These are phyloP conservation scores for Chymomyza procnemis DNA, from an alignment of 2,888 invertebrate species.

Conservation along the genomic window DNA sequence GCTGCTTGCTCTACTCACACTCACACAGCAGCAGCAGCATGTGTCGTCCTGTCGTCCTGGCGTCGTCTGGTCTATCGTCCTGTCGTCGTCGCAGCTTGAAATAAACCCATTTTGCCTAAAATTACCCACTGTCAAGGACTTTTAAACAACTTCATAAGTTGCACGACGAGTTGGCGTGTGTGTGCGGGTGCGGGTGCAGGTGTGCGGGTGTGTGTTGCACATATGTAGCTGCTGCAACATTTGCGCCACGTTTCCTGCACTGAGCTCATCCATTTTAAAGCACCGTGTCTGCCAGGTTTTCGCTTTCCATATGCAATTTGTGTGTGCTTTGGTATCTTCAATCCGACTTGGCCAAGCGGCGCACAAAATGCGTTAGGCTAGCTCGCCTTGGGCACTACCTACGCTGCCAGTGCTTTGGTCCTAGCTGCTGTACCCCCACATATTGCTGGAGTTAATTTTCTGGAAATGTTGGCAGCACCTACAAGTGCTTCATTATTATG, in stretches of 20 bases:
- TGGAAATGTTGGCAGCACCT: constrained; percentile 24
- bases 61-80: no score
- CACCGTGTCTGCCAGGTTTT: background rate
- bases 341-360: background rate
- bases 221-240: background rate
- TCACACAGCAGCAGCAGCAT: no score
- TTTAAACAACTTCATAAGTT: constrained; percentile 57
- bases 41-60: background rate
- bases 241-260: background rate
- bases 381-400: no score
- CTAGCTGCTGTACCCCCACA: background rate
- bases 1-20: background rate
- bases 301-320: background rate
- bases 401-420: background rate
- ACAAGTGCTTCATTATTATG: background rate
- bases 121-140: constrained; percentile 63
- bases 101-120: constrained; percentile 49
- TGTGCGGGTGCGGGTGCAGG: constrained; percentile 14
- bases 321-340: background rate
- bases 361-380: no score
- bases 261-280: constrained; percentile 1
- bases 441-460: constrained; percentile 24
- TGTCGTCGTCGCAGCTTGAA: constrained; percentile 35
- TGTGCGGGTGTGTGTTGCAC: constrained; percentile 23
- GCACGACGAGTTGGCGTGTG: constrained; percentile 23